phyloP scores from a whole-genome alignment of 2,797 vertebrate genomes.

The Salmo trutta region DNA sequence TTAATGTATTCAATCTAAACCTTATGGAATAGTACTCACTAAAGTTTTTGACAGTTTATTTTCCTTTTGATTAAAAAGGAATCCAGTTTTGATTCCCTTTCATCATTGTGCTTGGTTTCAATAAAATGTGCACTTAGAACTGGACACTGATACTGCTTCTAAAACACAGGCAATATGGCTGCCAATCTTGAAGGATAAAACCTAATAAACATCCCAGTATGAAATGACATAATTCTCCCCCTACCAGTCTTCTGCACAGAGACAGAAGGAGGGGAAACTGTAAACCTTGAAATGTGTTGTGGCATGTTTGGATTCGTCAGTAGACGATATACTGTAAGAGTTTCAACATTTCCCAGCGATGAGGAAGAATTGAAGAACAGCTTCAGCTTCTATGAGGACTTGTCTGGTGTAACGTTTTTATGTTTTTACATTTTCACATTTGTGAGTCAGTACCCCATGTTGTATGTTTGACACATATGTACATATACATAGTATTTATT shows the following conservation, averaged over 20 bases:
- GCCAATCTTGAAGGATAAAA: constrained; percentile 15
- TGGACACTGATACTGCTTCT: constrained; percentile 5
- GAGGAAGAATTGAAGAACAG: constrained; percentile 7
- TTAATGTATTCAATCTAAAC: neutral
- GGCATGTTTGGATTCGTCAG: constrained; percentile 25
- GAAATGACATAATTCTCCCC: constrained; percentile 17
- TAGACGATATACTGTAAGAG: constrained; percentile 6
- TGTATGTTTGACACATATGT: constrained; percentile 43
- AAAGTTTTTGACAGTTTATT: neutral
- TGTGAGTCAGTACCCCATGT: constrained; percentile 49
- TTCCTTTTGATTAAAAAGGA: constrained; percentile 20
- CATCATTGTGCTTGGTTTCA: neutral
- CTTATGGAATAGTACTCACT: neutral
- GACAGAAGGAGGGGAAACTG: neutral
- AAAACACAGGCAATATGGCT: constrained; percentile 10
- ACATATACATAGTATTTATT: constrained; percentile 81
- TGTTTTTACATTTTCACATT: constrained; percentile 14
- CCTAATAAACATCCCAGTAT: constrained; percentile 17
- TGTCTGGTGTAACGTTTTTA: neutral
- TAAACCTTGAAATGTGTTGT: constrained; percentile 18
- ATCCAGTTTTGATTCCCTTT: constrained; percentile 1
- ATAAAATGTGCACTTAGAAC: constrained; percentile 24
- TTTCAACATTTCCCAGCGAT: constrained; percentile 12
- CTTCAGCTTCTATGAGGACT: neutral
- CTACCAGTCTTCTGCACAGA: neutral